Evolutionary conservation across 1,140 invertebrate genomes (phyloP).

Genomic region (Papilio machaon): DNA sequence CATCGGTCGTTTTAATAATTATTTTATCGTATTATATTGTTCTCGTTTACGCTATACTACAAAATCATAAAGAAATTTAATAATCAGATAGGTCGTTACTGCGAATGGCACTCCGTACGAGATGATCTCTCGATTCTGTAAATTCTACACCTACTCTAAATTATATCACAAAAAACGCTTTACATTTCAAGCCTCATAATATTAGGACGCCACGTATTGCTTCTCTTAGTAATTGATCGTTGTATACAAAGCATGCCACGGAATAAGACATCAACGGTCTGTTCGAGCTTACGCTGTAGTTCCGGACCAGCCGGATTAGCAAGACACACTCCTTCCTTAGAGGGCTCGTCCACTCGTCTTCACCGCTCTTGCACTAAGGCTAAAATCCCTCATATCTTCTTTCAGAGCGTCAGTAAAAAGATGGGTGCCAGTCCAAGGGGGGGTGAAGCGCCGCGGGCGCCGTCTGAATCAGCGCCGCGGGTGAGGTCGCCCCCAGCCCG

Average conservation of each 20-base stretch:
- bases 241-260: slow-evolving; percentile 48
- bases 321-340: slow-evolving; percentile 16
- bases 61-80: slow-evolving; percentile 58
- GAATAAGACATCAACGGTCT: slow-evolving; percentile 59
- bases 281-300: slow-evolving; percentile 32
- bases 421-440: slow-evolving; percentile 77
- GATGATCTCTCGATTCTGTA: slow-evolving; percentile 62
- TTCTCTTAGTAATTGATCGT: slow-evolving; percentile 54
- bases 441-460: slow-evolving; percentile 61
- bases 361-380: slow-evolving; percentile 45
- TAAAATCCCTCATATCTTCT: slow-evolving; percentile 43
- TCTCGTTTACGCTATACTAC: slow-evolving; percentile 64
- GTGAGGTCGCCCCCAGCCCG: slow-evolving; percentile 73
- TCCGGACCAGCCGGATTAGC: slow-evolving; percentile 47
- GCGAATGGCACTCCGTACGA: slow-evolving; percentile 77
- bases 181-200: slow-evolving; percentile 69
- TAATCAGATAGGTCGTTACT: slow-evolving; percentile 61
- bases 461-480: slow-evolving; percentile 48
- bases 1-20: slow-evolving; percentile 48
- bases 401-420: slow-evolving; percentile 72
- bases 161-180: slow-evolving; percentile 79
- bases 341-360: slow-evolving; percentile 44
- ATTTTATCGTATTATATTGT: slow-evolving; percentile 53
- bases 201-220: slow-evolving; percentile 55
- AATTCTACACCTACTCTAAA: slow-evolving; percentile 74